Conservation (phyloP, 2,113 vertebrate genomes). For the Notarius lentiginosus region DNA sequence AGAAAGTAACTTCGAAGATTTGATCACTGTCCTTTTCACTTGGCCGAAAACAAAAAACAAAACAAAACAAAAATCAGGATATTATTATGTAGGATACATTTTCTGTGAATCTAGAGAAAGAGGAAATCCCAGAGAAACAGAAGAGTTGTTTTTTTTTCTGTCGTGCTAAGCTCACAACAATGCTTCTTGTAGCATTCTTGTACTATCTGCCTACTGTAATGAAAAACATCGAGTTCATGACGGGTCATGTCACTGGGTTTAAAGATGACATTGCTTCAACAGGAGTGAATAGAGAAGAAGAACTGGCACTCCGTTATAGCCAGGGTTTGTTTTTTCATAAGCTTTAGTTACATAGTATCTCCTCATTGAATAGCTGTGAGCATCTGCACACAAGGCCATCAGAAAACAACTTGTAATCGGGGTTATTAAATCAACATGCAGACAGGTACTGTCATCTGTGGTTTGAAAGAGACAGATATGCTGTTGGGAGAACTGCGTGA, state of each 20-base stretch:
- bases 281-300: background rate
- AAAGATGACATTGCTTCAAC: background rate
- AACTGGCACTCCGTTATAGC: background rate
- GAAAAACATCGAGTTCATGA: background rate
- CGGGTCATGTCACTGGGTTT: background rate
- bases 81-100: background rate
- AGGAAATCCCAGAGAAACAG: background rate
- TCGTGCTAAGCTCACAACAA: background rate
- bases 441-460: constrained; percentile 45
- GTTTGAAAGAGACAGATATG: constrained; percentile 22
- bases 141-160: background rate
- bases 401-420: constrained; percentile 36
- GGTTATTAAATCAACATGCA: constrained; percentile 47
- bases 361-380: constrained; percentile 7
- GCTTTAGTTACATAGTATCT: constrained; percentile 42
- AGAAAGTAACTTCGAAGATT: background rate
- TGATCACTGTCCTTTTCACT: background rate
- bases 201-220: background rate
- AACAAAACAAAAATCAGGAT: too few relatives aligned
- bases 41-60: background rate
- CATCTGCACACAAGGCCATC: constrained; percentile 45
- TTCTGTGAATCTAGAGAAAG: background rate
- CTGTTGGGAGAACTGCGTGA: constrained; percentile 6
- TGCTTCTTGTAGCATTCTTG: background rate
- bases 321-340: background rate